phyloP scores from a whole-genome alignment of 1,140 invertebrate genomes.

The Lepidotrigona ventralis region DNA sequence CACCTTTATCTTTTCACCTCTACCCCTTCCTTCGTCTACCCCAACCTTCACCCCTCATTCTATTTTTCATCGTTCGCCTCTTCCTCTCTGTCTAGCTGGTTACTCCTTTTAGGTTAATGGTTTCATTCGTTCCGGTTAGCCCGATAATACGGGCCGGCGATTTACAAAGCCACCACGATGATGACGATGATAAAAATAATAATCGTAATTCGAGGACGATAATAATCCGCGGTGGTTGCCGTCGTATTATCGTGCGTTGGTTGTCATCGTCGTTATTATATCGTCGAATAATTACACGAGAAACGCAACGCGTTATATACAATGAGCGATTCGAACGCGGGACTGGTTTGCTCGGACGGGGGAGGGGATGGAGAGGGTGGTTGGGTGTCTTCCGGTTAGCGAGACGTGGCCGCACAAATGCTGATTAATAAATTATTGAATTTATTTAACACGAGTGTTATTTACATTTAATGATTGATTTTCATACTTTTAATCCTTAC shows the following conservation, averaged over 20 bases:
- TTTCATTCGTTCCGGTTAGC: neutral
- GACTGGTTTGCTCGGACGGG: neutral
- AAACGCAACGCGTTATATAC: neutral
- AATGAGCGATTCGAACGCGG: neutral
- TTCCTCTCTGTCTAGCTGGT: neutral
- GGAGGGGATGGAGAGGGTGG: neutral
- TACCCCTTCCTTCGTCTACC: too few relatives aligned
- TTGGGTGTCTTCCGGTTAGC: neutral
- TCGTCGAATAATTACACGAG: slow-evolving; percentile 29
- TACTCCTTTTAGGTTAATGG: slow-evolving; percentile 9
- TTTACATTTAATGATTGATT: slow-evolving; percentile 51
- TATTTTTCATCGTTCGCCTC: too few relatives aligned
- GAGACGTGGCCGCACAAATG: slow-evolving; percentile 4
- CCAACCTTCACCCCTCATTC: too few relatives aligned
- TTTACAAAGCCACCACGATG: neutral
- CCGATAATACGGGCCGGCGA: neutral
- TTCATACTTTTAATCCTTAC: slow-evolving; percentile 47
- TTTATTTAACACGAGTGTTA: slow-evolving; percentile 36
- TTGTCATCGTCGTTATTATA: slow-evolving; percentile 12
- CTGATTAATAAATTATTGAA: slow-evolving; percentile 49
- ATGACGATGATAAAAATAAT: slow-evolving; percentile 13
- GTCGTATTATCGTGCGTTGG: neutral
- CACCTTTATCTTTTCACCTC: neutral
- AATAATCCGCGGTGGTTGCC: neutral
- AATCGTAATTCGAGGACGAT: slow-evolving; percentile 1